Evolutionary conservation across 2,113 vertebrate genomes (phyloP).

Genomic region (Butastur rufipennis): DNA sequence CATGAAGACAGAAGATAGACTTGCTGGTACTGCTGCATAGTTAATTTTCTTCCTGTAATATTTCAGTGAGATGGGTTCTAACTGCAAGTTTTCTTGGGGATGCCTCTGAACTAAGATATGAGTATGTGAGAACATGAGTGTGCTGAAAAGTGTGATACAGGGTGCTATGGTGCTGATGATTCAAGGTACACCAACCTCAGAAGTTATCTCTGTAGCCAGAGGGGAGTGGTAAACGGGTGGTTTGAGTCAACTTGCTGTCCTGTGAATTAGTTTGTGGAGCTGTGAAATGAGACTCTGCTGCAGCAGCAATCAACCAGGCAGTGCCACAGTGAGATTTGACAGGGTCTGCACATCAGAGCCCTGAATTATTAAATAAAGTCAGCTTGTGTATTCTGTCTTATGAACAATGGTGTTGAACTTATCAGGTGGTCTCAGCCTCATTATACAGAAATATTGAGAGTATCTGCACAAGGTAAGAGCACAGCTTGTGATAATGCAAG

Average conservation of each 20-base stretch:
- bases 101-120: neutral
- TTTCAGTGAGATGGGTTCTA: neutral
- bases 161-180: accelerated
- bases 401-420: neutral
- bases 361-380: neutral
- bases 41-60: neutral
- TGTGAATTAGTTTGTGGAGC: neutral
- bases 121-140: neutral
- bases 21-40: neutral
- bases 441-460: neutral
- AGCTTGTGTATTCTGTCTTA: neutral
- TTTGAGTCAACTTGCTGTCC: neutral
- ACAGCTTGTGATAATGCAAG: neutral
- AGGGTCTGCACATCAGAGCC: neutral
- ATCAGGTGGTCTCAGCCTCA: accelerated
- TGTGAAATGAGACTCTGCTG: neutral
- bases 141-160: neutral
- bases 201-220: accelerated
- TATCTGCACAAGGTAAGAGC: neutral
- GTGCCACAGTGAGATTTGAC: neutral
- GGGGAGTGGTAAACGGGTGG: neutral
- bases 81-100: neutral
- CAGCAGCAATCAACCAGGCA: neutral
- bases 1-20: neutral
- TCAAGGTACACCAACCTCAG: neutral